Evolutionary conservation across 64 coral and sea anemone genomes (phyloP).

Genomic region (Actinia tenebrosa): DNA sequence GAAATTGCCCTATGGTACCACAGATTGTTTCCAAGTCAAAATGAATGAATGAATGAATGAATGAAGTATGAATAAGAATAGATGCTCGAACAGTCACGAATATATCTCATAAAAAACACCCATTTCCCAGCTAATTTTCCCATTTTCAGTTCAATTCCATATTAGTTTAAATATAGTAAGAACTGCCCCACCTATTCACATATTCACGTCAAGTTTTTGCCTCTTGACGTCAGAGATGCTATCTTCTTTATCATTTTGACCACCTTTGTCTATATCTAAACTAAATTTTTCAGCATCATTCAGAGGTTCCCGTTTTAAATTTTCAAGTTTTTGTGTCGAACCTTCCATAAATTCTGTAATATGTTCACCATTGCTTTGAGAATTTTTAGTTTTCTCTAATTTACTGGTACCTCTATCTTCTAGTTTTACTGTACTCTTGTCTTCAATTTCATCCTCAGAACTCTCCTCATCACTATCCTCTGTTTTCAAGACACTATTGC

Average conservation of each 20-base stretch:
- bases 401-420: not conserved
- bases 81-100: not conserved
- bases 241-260: not conserved
- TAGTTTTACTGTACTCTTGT: not conserved
- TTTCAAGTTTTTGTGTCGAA: not conserved
- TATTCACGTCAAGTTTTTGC: not conserved
- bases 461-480: not conserved
- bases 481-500: not conserved
- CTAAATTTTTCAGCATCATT: not conserved
- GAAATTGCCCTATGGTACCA: no score
- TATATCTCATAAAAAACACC: not conserved
- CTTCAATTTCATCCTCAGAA: not conserved
- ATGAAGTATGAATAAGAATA: not conserved
- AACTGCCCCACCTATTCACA: not conserved
- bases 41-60: no score
- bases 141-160: no score
- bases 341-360: not conserved
- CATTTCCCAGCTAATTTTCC: no score
- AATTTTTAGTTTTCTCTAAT: not conserved
- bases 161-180: no score
- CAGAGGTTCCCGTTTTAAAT: not conserved
- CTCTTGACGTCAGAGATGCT: not conserved
- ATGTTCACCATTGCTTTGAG: not conserved
- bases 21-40: no score
- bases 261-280: not conserved